Conservation (phyloP, 2,113 vertebrate species). For the Spea multiplicata region DNA sequence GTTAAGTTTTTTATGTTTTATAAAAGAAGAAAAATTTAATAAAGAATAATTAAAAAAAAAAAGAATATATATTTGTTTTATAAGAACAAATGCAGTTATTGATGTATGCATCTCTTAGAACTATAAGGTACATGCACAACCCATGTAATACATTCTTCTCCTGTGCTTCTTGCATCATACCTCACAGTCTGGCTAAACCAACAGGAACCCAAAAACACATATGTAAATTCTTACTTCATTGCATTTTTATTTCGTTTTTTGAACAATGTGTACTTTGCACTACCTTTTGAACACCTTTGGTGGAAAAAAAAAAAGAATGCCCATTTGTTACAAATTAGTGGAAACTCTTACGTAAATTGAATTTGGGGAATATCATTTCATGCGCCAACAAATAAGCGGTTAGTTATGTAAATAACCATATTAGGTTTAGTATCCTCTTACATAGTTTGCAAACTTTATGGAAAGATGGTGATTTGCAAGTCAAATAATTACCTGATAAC, state of each 20-base stretch:
- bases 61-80: too few species aligned
- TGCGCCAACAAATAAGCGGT: neutral
- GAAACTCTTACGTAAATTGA: constrained; percentile 1
- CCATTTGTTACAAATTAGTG: neutral
- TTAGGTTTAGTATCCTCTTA: constrained; percentile 5
- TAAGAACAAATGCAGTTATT: too few species aligned
- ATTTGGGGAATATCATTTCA: neutral
- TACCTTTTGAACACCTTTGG: neutral
- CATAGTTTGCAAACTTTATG: constrained; percentile 15
- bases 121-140: too few species aligned
- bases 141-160: too few species aligned
- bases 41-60: too few species aligned
- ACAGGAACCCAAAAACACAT: neutral
- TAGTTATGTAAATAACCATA: constrained; percentile 22
- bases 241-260: neutral
- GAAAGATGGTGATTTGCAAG: constrained; percentile 26
- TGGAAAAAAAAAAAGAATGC: neutral
- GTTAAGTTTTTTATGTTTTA: too few species aligned
- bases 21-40: too few species aligned
- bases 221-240: neutral
- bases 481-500: constrained; percentile 6
- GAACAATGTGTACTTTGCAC: too few species aligned
- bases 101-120: too few species aligned
- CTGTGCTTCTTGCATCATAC: too few species aligned
- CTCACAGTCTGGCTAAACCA: neutral